Evolutionary conservation across 2,113 vertebrate species (phyloP), one percentile per base, ranked within the genome.

Genomic region (Seriola dumerili): DNA sequence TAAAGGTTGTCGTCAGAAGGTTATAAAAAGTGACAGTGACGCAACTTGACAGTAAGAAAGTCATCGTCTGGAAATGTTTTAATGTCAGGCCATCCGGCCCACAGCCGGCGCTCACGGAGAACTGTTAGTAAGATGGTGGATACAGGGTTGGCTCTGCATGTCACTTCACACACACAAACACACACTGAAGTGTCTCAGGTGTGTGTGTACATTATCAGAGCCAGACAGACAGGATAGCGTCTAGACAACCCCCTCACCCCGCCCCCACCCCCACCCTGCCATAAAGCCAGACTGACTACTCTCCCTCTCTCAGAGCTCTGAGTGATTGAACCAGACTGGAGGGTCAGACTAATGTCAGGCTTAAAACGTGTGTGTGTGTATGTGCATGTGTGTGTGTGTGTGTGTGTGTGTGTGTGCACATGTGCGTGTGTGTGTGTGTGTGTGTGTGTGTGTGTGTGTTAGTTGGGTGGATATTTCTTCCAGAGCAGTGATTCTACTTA

Each of bases 141-240:
- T 13, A 2, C 19, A 44, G 1, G 16, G 38, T 34, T 63, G 52
- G 61, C 34, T 77, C 42, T 63, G 52, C 78, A 75, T 76, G 81
- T 88, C 84, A 78, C 81, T 46, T 77, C 55, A 62, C 70, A 75
- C 80, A 61, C 71, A 81, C 44, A 62, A 19, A 66, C 55, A 29
- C 40, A 42, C 40, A 42, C 63, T 58, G 46, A 68, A 58, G 54
- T 78, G 76, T 69, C 81, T 90, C 89, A 91, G 88, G 88, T 91
- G 89, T 85, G 78, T 82, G 91, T 85, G 76, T 81, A 81, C 78
- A 90, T 88, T 87, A 94, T 86, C 85, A 85, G 86, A 83, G 81
- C 89, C 81, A 90, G 91, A 88, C 90, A 91, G 88, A 91, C 89
- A 92, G 89, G 89, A 90, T 80, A 76, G 87, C 12, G 90, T 93